A percentile compares a stretch with the other conserved stretches of the same genome.
phyloP scores from a whole-genome alignment of 2,888 invertebrate species.

The Xanthia togata region DNA sequence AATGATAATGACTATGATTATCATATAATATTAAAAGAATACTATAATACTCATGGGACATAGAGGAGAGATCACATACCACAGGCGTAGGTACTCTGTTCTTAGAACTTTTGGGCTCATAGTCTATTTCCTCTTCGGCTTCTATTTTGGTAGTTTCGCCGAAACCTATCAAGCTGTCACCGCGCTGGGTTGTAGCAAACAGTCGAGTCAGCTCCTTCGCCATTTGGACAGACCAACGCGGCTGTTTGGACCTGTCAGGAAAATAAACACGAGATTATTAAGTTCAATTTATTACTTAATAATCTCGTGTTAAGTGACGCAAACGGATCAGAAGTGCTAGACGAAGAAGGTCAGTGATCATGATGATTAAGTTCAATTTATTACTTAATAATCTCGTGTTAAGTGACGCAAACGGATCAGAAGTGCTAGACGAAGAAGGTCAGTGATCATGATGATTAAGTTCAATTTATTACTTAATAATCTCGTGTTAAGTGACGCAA shows the following conservation, averaged over 20 bases:
- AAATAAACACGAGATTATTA: background rate
- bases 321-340: too few relatives aligned
- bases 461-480: too few relatives aligned
- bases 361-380: too few relatives aligned
- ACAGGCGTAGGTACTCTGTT: conserved; percentile 85
- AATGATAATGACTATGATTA: background rate
- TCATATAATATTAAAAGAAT: background rate
- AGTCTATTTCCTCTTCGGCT: conserved; percentile 69
- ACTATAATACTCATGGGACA: background rate
- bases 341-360: too few relatives aligned
- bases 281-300: too few relatives aligned
- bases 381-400: too few relatives aligned
- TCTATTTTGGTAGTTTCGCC: conserved; percentile 77
- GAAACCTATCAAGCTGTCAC: conserved; percentile 72
- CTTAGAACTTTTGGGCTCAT: conserved; percentile 79
- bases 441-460: too few relatives aligned
- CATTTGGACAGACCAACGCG: conserved; percentile 79
- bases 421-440: too few relatives aligned
- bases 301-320: too few relatives aligned
- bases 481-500: too few relatives aligned
- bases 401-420: too few relatives aligned
- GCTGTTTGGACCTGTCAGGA: conserved; percentile 64
- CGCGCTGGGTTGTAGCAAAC: conserved; percentile 38
- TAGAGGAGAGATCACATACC: conserved; percentile 69
- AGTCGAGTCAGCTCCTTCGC: conserved; percentile 72